Evolutionary conservation across 2,888 invertebrate species (phyloP), one percentile per base, ranked within the genome.

Genomic region (Drosophila mercatorum): DNA sequence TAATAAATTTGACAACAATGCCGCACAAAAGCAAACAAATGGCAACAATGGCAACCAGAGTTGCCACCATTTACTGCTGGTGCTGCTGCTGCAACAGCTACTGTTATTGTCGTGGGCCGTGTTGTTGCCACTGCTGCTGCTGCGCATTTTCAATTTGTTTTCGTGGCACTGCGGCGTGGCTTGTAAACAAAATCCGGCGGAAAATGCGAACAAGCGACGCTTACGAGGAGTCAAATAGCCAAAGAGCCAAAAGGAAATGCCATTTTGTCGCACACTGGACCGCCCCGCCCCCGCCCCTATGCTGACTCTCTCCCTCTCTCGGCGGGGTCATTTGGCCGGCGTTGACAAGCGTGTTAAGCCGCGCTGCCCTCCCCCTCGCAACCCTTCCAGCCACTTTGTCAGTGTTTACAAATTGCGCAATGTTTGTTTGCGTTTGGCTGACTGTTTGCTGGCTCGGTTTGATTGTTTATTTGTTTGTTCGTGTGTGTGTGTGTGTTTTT

Each of bases 1-100:
- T 87, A 87, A 87, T 87, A 87, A 87, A 87, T 87, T 88, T 88
- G 87, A 88, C 84, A 88, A 88, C 83, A 85, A 81, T 85, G 81
- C 78, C 69, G 63, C 75, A 81, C 80, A 81, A 85, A 87, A 75
- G 78, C 80, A 85, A 88, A 84, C 85, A 87, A 81, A 69, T 72
- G 75, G 51, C 72, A 64, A 61, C 72, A 63, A 63, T 60, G 65
- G 59, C 80, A 57, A 53, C 75, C 75, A 80, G 68, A 66, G 80
- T 77, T 77, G 75, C 75, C 83, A 80, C 67, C 80, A 71, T 69
- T 77, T 77, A 72, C 68, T 75, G 66, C 52, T 40, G 67, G 34
- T 34, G 22, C 51, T 36, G 22, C 57, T 44, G 59, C 44, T 40
- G 34, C 58, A 47, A 66, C 66, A 67, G 17, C 63, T 34, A 46